These are phyloP conservation scores for Drosophila falleni DNA, from an alignment of 2,888 invertebrate genomes.

Conservation along the genomic window DNA sequence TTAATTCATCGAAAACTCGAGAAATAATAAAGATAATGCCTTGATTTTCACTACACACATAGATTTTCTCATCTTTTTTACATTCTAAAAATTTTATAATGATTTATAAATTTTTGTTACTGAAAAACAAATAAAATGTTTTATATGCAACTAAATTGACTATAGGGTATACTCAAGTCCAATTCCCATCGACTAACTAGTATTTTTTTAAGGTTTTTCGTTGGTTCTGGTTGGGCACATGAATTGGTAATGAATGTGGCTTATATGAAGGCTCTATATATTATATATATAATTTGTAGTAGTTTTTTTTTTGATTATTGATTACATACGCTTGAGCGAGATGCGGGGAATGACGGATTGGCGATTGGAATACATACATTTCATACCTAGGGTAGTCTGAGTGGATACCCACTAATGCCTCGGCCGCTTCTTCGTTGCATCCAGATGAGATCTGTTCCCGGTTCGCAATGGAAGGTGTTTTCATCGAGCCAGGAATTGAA, in stretches of 20 bases:
- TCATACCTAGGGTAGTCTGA: slow-evolving; percentile 92
- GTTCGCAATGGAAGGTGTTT: slow-evolving; percentile 88
- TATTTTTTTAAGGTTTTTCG: background rate
- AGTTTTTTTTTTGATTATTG: slow-evolving; percentile 26
- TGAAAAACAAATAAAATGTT: too few species aligned
- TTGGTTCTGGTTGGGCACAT: slow-evolving; percentile 23
- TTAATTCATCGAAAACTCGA: too few species aligned
- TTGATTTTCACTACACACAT: background rate
- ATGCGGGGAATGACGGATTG: slow-evolving; percentile 39
- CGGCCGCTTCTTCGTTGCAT: slow-evolving; percentile 92
- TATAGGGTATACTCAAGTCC: slow-evolving; percentile 7
- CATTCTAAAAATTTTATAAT: background rate
- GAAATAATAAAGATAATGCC: background rate
- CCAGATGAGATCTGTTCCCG: slow-evolving; percentile 88
- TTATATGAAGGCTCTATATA: slow-evolving; percentile 22
- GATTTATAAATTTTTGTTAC: too few species aligned
- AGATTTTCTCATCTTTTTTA: background rate
- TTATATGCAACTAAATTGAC: background rate
- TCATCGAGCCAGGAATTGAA: slow-evolving; percentile 98
- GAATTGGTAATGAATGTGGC: slow-evolving; percentile 52
- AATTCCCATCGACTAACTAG: background rate
- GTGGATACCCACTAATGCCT: slow-evolving; percentile 95
- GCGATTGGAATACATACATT: slow-evolving; percentile 82
- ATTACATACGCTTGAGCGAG: slow-evolving; percentile 42
- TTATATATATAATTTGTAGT: background rate